Evolutionary conservation across 35 echinoderm and acorn worm species (phyloP).

Genomic region (Lytechinus pictus): DNA sequence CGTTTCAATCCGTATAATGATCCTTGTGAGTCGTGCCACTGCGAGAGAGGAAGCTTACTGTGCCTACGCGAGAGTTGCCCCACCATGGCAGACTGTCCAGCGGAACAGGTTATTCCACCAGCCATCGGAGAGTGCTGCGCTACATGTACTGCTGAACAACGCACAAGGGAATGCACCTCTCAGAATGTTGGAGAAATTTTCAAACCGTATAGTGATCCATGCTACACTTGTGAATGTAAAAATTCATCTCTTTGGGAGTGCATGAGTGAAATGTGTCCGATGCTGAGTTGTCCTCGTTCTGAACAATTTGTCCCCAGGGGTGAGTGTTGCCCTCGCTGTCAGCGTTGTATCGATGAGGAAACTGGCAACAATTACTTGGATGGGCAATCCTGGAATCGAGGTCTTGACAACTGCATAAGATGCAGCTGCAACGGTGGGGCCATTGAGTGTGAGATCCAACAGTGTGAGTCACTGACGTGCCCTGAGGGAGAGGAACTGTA

Average conservation of each 20-base stretch:
- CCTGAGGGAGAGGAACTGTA: conserved; percentile 71
- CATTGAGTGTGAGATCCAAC: conserved; percentile 79
- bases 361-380: conserved; percentile 69
- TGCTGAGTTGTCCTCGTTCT: conserved; percentile 82
- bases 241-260: conserved; percentile 85
- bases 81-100: conserved; percentile 69
- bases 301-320: conserved; percentile 68
- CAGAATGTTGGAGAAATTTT: conserved; percentile 61
- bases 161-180: conserved; percentile 62
- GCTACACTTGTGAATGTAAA: conserved; percentile 81
- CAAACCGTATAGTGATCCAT: conserved; percentile 88
- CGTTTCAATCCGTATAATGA: conserved; percentile 77
- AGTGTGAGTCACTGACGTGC: conserved; percentile 69
- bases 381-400: conserved; percentile 84
- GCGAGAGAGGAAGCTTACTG: conserved; percentile 74
- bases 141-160: conserved; percentile 72
- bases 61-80: conserved; percentile 79
- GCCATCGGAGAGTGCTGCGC: conserved; percentile 80
- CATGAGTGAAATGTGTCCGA: conserved; percentile 87
- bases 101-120: conserved; percentile 60
- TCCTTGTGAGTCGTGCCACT: conserved; percentile 92
- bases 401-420: conserved; percentile 72
- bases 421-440: conserved; percentile 89
- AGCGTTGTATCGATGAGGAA: conserved; percentile 86
- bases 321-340: conserved; percentile 94